Percentiles rank a stretch among this genome's conserved stretches.
phyloP scores from a whole-genome alignment of 2,113 vertebrate genomes.

The Eira barbara region DNA sequence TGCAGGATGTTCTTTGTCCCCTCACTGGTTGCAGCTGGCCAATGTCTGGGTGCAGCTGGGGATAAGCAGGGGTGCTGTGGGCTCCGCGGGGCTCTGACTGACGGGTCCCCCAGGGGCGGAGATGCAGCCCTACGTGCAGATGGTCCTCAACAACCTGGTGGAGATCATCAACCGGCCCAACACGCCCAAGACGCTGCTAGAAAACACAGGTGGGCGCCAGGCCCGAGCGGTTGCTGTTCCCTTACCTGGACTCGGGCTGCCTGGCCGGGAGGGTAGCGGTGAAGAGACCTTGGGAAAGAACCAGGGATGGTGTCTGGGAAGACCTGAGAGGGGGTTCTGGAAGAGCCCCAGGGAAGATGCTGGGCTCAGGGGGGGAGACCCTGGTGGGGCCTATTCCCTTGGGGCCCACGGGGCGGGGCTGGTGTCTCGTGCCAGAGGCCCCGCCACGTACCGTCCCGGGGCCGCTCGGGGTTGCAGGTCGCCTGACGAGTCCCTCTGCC shows the following conservation, averaged over 20 bases:
- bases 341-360: background rate
- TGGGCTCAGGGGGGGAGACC: background rate
- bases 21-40: background rate
- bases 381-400: background rate
- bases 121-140: constrained; percentile 95
- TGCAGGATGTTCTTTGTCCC: background rate
- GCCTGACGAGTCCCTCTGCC: constrained; percentile 77
- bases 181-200: constrained; percentile 95
- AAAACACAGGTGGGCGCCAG: constrained; percentile 90
- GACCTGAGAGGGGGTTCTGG: background rate
- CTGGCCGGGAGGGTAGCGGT: background rate
- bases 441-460: constrained; percentile 72
- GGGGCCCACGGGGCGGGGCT: constrained; percentile 58
- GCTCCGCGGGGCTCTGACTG: background rate
- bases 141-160: constrained; percentile 94
- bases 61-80: background rate
- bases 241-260: background rate
- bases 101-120: constrained; percentile 87
- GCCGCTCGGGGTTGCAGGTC: constrained; percentile 77
- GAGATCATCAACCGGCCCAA: constrained; percentile 97
- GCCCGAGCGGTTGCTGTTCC: background rate
- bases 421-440: constrained; percentile 53
- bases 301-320: background rate
- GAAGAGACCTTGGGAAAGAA: background rate
- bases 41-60: background rate